Evolutionary conservation across 2,797 vertebrate species (phyloP), one percentile per base, ranked within the genome.

Genomic region (Meda fulgida): DNA sequence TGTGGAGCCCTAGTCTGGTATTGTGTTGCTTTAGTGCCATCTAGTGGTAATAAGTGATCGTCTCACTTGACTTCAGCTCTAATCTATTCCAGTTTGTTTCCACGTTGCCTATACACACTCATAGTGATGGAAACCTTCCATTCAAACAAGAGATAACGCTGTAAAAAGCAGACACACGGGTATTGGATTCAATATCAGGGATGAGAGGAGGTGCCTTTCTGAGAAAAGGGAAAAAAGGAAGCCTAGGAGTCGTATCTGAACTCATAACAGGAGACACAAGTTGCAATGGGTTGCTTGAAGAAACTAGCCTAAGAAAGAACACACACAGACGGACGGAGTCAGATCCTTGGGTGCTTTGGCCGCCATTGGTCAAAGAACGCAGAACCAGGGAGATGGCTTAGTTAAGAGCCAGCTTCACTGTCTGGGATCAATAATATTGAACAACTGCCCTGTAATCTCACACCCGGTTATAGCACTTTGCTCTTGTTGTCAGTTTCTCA

Each of bases 21-120:
- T 95, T 55, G 93, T 96, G 93, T 95, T 95, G 94, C 93, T 94
- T 94, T 92, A 94, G 94, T 95, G 93, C 94, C 93, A 94, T 95
- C 94, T 95, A 94, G 94, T 95, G 94, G 88, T 95, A 92, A 87
- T 92, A 91, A 93, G 94, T 94, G 93, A 91, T 94, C 90, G 87
- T 92, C 92, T 93, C 94, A 94, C 92, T 88, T 88, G 89, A 92
- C 92, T 92, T 93, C 48, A 72, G 79, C 78, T 90, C 88, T 84
- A 78, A 81, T 85, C 83, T 84, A 81, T 81, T 89, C 78, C 83
- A 55, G 84, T 86, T 83, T 66, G 83, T 82, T 84, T 85, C 80
- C 86, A 84, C 55, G 83, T 70, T 84, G 86, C 80, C 80, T 81
- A 73, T n/a, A 70, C 65, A 71, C 73, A 78, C 66, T 38, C 75